Conservation (phyloP, 2,888 invertebrate species). For the Trachelus stipa region DNA sequence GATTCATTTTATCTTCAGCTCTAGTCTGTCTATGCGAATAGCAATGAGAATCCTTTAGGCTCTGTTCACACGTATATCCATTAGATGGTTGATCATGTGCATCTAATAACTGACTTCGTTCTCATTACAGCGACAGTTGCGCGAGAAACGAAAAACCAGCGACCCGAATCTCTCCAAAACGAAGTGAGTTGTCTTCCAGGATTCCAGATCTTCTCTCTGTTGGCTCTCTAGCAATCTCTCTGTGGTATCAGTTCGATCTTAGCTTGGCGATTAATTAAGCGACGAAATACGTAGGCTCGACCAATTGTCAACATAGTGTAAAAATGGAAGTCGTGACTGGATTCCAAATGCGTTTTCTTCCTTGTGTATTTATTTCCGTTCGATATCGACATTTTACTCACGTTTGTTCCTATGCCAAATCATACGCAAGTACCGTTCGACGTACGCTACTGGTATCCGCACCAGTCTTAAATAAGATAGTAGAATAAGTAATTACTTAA, state of each 20-base stretch:
- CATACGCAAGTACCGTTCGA: neutral
- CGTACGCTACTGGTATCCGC: neutral
- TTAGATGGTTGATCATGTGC: neutral
- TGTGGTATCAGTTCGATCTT: conserved; percentile 9
- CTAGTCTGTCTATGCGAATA: neutral
- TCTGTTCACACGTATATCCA: neutral
- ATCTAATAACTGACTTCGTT: neutral
- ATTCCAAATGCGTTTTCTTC: neutral
- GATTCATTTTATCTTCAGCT: neutral
- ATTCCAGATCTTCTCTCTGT: conserved; percentile 14
- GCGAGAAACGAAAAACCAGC: conserved; percentile 81
- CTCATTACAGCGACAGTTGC: conserved; percentile 73
- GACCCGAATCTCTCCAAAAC: conserved; percentile 83
- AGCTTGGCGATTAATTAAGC: neutral
- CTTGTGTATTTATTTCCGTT: neutral
- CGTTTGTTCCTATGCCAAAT: neutral
- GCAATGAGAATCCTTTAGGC: neutral
- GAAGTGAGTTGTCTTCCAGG: conserved; percentile 69
- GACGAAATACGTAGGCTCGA: neutral
- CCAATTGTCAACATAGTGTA: conserved; percentile 8
- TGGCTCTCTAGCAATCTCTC: conserved; percentile 18
- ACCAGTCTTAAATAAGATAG: neutral
- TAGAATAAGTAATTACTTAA: neutral
- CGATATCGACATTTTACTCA: neutral
- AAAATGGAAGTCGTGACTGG: conserved; percentile 2